A percentile compares a stretch with the other conserved stretches of the same genome.
phyloP scores from a whole-genome alignment of 2,888 invertebrate species.

The Caenorhabditis sp. region DNA sequence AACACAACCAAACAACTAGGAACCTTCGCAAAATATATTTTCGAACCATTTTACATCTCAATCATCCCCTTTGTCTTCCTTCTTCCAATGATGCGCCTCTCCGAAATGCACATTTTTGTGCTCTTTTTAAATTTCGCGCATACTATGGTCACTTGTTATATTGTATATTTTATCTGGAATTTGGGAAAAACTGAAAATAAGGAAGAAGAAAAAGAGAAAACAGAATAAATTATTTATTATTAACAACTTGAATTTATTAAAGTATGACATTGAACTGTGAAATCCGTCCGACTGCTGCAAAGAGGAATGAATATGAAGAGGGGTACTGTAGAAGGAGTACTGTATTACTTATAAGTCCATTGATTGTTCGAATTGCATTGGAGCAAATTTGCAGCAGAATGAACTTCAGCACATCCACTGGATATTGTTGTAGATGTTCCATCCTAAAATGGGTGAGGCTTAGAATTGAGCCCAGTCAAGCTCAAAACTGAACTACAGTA shows the following conservation, averaged over 20 bases:
- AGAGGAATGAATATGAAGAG: background rate
- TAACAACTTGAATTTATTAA: conserved; percentile 13
- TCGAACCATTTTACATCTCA: conserved; percentile 25
- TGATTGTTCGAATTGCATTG: conserved; percentile 31
- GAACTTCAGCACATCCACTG: conserved; percentile 20
- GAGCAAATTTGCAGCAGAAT: conserved; percentile 19
- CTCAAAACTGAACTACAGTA: background rate
- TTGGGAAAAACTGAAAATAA: conserved; percentile 4
- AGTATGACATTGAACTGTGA: conserved; percentile 27
- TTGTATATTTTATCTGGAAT: conserved; percentile 23
- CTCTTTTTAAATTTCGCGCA: conserved; percentile 22
- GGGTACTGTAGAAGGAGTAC: background rate
- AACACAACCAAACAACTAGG: background rate
- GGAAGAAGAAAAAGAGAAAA: conserved; percentile 18
- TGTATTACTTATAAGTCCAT: conserved; percentile 35
- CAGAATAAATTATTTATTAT: conserved; percentile 7
- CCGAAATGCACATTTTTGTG: conserved; percentile 40
- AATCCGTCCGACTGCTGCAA: conserved; percentile 37
- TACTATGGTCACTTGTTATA: conserved; percentile 10
- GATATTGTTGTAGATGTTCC: conserved; percentile 14
- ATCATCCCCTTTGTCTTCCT: conserved; percentile 20
- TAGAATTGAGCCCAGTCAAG: no score
- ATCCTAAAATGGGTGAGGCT: no score
- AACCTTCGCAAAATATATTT: conserved; percentile 9
- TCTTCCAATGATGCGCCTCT: conserved; percentile 35